Base-by-base conservation (phyloP, 2,113 vertebrate genomes). In the Solenodon paradoxus region DNA sequence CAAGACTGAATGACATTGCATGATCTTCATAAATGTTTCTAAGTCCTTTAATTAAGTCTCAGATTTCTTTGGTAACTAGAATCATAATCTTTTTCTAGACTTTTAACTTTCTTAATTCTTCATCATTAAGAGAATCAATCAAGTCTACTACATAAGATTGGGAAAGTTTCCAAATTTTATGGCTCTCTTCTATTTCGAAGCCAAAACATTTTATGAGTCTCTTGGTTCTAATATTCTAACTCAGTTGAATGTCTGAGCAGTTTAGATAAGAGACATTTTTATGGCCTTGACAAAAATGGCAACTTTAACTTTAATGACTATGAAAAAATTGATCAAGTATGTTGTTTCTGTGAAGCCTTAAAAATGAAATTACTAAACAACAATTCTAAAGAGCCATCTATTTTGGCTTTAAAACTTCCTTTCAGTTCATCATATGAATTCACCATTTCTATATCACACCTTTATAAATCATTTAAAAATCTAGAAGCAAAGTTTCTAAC, bases 271-370 rank as follows among this genome's bases (percentile, higher is more conserved):
- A 95, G 81, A 85, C 80, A 88, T 97, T 96, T 96, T 96, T 95
- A 97, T 96, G 66, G 88, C 71, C 95, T 88, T 90, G 92, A 95
- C 92, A 97, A 97, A 96, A 95, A 95, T 92, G 80, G 66, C 42
- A 95, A 88, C 92, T 97, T 96, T 81, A 96, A 96, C 88, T 96
- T 97, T 97, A 96, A 97, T 96, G 49, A 30, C 24, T 63, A 95
- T 94, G 42, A 96, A 97, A n/a, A 97, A 95, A 97, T 94, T 90
- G 66, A 97, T 97, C 80, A 93, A 92, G 49, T 90, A 79, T 88
- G 42, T 95, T 96, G 78, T 86, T 96, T 96, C 88, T 77, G 38
- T 90, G 16, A 90, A 72, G 20, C 7, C 40, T 92, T 71, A 69
- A 88, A 97, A 96, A 96, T 88, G 69, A 94, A 83, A 13, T 82